Evolutionary conservation across 2,888 invertebrate species (phyloP).

Genomic region (Lutraria lutraria): DNA sequence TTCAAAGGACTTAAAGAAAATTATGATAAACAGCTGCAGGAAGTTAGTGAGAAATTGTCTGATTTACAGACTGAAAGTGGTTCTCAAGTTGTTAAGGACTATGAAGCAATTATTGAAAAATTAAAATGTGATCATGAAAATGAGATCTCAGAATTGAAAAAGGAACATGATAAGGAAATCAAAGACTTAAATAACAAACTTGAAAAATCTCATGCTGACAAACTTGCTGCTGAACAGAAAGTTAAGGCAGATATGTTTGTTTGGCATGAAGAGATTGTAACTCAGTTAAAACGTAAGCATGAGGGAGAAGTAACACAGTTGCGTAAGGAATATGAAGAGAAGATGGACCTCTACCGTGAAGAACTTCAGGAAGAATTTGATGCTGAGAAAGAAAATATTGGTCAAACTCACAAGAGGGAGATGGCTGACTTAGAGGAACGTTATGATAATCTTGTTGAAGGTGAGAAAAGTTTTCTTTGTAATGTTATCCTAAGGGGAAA

Average conservation of each 20-base stretch:
- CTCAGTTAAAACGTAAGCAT: conserved; percentile 64
- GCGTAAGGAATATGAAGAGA: conserved; percentile 73
- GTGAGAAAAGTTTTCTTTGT: conserved; percentile 53
- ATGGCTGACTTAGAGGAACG: conserved; percentile 77
- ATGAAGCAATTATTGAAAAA: conserved; percentile 68
- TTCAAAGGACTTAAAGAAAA: conserved; percentile 51
- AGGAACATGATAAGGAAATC: conserved; percentile 58
- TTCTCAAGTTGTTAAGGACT: conserved; percentile 56
- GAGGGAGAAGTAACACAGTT: conserved; percentile 63
- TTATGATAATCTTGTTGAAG: conserved; percentile 79
- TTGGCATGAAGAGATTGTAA: conserved; percentile 68
- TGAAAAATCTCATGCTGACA: conserved; percentile 59
- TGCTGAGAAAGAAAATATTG: conserved; percentile 73
- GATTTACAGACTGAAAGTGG: conserved; percentile 43
- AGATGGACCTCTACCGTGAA: conserved; percentile 72
- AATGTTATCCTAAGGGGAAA: neutral
- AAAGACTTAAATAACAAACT: conserved; percentile 44
- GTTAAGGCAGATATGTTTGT: conserved; percentile 71
- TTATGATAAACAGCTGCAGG: conserved; percentile 66
- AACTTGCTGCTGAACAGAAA: conserved; percentile 65
- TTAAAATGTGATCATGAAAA: conserved; percentile 65
- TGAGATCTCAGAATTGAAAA: conserved; percentile 59
- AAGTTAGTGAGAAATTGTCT: conserved; percentile 58
- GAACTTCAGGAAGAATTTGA: conserved; percentile 74
- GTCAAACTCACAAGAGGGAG: conserved; percentile 71